Evolutionary conservation across 2,797 vertebrate genomes (phyloP).

Genomic region (Gymnothorax reevesii): DNA sequence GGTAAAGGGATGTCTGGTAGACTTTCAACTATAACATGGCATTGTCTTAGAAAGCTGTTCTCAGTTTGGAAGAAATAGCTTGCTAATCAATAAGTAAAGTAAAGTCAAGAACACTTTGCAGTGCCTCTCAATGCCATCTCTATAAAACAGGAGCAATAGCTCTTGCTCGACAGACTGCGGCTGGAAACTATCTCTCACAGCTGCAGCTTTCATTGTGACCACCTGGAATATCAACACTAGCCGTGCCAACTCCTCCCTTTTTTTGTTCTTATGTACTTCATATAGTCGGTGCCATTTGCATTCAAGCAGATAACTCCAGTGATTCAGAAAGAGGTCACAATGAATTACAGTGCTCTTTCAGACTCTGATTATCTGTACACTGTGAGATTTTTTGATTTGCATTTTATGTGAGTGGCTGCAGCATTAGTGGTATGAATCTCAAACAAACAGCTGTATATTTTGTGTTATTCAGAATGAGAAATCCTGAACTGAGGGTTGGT

Average conservation of each 20-base stretch:
- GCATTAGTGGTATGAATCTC: not conserved
- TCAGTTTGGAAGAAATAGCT: constrained; percentile 14
- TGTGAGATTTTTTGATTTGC: not conserved
- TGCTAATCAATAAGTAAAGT: constrained; percentile 19
- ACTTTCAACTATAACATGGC: not conserved
- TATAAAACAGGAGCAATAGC: constrained; percentile 15
- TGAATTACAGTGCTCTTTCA: not conserved
- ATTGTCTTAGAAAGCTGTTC: constrained; percentile 6
- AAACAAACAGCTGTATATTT: not conserved
- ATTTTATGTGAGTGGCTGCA: not conserved
- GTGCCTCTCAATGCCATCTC: constrained; percentile 16
- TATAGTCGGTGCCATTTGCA: not conserved
- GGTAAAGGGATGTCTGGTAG: not conserved
- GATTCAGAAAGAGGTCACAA: not conserved
- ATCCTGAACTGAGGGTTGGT: not conserved
- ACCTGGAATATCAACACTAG: constrained; percentile 10
- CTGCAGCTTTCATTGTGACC: constrained; percentile 17
- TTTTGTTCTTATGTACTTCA: not conserved
- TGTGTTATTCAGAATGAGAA: not conserved
- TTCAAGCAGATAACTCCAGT: not conserved
- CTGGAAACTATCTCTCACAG: constrained; percentile 9
- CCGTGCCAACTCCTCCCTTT: not conserved
- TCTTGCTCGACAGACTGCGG: constrained; percentile 6
- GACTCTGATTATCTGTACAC: not conserved
- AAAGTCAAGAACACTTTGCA: constrained; percentile 21